phyloP scores from a whole-genome alignment of 2,888 invertebrate species.

The Euclidia mi region DNA sequence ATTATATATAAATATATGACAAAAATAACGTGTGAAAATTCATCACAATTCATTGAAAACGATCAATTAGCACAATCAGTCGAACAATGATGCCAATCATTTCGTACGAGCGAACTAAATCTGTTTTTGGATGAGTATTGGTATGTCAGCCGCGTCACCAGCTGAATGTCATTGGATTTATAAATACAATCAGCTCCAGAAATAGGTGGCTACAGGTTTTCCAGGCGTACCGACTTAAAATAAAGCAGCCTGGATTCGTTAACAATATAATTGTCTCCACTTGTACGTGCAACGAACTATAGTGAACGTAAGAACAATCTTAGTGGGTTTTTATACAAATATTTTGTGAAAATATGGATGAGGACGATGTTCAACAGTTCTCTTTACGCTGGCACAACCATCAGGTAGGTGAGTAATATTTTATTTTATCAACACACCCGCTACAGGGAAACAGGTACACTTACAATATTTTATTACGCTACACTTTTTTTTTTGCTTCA shows the following conservation, averaged over 20 bases:
- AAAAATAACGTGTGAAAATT: constrained; percentile 36
- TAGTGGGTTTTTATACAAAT: constrained; percentile 70
- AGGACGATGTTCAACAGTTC: constrained; percentile 93
- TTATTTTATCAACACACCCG: constrained; percentile 73
- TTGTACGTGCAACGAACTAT: constrained; percentile 71
- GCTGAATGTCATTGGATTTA: constrained; percentile 90
- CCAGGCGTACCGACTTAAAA: constrained; percentile 90
- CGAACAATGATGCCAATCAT: constrained; percentile 88
- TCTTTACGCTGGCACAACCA: constrained; percentile 96
- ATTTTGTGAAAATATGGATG: constrained; percentile 81
- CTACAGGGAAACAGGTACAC: constrained; percentile 61
- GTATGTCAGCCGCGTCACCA: constrained; percentile 88
- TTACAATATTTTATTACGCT: constrained; percentile 39
- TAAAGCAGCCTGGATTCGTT: constrained; percentile 90
- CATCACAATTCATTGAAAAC: constrained; percentile 53
- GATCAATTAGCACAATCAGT: constrained; percentile 75
- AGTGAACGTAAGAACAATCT: constrained; percentile 75
- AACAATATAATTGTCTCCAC: constrained; percentile 89
- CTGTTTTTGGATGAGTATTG: constrained; percentile 90
- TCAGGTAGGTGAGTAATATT: constrained; percentile 91
- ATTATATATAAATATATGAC: constrained; percentile 1
- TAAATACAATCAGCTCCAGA: constrained; percentile 90
- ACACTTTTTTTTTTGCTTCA: constrained; percentile 49
- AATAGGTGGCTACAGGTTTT: constrained; percentile 91
- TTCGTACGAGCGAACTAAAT: constrained; percentile 83